Percentiles rank a stretch among this genome's conserved stretches.
These are phyloP conservation scores for Cossypha caffra DNA, from an alignment of 2,797 vertebrate species.

Conservation along the genomic window DNA sequence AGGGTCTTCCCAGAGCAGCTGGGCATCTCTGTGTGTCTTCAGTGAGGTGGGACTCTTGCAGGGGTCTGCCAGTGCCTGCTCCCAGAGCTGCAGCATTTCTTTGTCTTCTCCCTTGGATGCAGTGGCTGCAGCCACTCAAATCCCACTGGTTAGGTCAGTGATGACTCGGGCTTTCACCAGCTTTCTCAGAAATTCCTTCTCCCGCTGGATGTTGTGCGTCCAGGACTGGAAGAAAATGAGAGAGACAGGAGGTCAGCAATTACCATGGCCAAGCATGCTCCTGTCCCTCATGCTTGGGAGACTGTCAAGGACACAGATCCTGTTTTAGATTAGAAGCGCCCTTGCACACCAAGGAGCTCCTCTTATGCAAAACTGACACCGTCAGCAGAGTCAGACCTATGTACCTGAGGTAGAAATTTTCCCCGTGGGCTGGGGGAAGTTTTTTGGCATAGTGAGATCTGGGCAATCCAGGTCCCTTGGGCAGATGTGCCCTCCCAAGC, in stretches of 20 bases:
- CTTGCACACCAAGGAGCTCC: not conserved
- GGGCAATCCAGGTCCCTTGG: not conserved
- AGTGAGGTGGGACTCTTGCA: constrained; percentile 22
- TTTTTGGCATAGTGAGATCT: not conserved
- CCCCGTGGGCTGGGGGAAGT: not conserved
- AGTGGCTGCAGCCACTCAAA: constrained; percentile 79
- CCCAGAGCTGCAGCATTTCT: constrained; percentile 44
- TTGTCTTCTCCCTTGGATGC: not conserved
- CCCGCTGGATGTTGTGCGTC: constrained; percentile 94
- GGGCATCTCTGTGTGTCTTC: constrained; percentile 48
- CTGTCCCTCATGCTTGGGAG: rapidly evolving
- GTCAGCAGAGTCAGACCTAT: rapidly evolving
- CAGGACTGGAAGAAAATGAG: constrained; percentile 84
- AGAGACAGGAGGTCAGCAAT: not conserved
- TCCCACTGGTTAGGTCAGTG: constrained; percentile 91
- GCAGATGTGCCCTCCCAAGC: not conserved
- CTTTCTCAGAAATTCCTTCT: constrained; percentile 94
- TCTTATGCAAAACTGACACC: not conserved
- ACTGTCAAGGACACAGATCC: not conserved
- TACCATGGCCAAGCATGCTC: not conserved
- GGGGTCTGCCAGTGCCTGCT: constrained; percentile 40
- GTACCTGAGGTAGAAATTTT: not conserved
- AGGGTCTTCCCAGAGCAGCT: constrained; percentile 29
- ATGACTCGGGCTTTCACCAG: constrained; percentile 91
- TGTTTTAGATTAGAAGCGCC: not conserved